A percentile compares a stretch with the other conserved stretches of the same genome.
Evolutionary conservation across 2,888 invertebrate genomes (phyloP).

Genomic region (Torymus texanus): DNA sequence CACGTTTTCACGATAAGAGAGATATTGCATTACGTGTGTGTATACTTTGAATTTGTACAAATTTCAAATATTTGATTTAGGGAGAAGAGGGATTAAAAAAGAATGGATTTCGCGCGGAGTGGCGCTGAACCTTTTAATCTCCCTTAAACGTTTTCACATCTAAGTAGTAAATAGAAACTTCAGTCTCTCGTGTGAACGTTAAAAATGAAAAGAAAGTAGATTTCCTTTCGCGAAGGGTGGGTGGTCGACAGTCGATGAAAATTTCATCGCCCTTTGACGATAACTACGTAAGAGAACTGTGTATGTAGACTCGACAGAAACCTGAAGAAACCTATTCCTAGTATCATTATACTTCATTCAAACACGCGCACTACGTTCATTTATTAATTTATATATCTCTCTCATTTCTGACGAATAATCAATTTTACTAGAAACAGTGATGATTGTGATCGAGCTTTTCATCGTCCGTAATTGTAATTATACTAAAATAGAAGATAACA

Average conservation of each 20-base stretch:
- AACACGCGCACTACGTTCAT: constrained; percentile 33
- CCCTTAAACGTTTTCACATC: constrained; percentile 64
- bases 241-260: constrained; percentile 19
- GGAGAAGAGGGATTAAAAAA: too few relatives aligned
- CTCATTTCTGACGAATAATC: constrained; percentile 20
- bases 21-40: constrained; percentile 9
- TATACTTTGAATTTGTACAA: constrained; percentile 38
- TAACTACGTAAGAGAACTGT: constrained; percentile 40
- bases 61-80: constrained; percentile 16
- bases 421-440: neutral
- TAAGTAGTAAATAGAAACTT: constrained; percentile 61
- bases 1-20: constrained; percentile 41
- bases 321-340: constrained; percentile 24
- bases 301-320: constrained; percentile 37
- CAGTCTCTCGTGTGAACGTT: constrained; percentile 55
- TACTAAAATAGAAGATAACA: neutral
- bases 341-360: constrained; percentile 6
- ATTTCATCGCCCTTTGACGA: constrained; percentile 11
- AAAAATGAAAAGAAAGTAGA: constrained; percentile 38
- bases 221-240: constrained; percentile 13
- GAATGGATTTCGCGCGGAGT: constrained; percentile 36
- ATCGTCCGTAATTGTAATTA: constrained; percentile 30
- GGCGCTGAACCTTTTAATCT: constrained; percentile 41
- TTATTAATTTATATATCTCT: constrained; percentile 41
- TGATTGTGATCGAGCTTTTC: constrained; percentile 35